Evolutionary conservation across 2,113 vertebrate species (phyloP), one percentile per base, ranked within the genome.

Genomic region (Atrichornis clamosus): DNA sequence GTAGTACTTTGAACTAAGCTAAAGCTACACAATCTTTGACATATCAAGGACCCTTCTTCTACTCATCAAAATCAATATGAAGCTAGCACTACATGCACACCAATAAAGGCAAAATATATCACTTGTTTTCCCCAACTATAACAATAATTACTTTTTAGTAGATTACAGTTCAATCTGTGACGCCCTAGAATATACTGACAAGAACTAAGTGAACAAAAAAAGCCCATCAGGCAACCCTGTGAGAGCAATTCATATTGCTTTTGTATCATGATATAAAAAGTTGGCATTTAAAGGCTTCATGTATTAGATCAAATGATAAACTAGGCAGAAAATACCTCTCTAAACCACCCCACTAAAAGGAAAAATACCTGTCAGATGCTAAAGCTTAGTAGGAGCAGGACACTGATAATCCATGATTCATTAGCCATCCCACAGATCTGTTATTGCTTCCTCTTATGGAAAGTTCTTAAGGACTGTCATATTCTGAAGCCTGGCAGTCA

Each of bases 401-500:
- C 49, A 44, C 28, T 76, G 63, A 70, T 87, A 55, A 77, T 17
- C 37, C 56, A 15, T 60, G 62, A 90, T 55, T 90, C 62, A 88
- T 92, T 76, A 93, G 74, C 70, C 18, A 35, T 55, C 47, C 75
- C 60, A 90, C 55, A 80, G 77, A 92, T 89, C 73, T 70, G 69
- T 84, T 84, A 84, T 1, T 84, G 83, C 88, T 86, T 95, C 80
- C 76, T 89, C 94, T 70, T 21, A 95, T 44, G 86, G 80, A 72
- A 90, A 87, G 68, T 60, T 93, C 67, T 76, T 76, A 12, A 72
- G 60, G 53, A 74, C 68, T 81, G 35, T 55, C 72, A 79, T 74
- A 60, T 47, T 92, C 94, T 55, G 32, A 77, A 80, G 80, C 59
- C 33, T 77, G 39, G 76, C 68, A 86, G 76, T 46, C 68, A 86